phyloP scores from a whole-genome alignment of 2,888 invertebrate genomes.

The Troides helena region DNA sequence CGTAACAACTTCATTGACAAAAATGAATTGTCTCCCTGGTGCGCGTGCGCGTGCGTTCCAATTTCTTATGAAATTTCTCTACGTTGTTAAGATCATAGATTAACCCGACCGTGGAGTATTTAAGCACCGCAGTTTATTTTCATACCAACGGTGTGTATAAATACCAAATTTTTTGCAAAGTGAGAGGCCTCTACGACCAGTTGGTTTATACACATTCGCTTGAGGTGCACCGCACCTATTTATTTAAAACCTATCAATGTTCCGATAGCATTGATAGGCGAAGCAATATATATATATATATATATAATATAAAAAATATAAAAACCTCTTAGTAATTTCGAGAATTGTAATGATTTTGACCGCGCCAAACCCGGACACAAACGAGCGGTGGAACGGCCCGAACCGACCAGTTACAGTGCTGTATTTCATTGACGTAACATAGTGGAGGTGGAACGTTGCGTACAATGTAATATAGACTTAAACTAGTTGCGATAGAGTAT shows the following conservation, averaged over 20 bases:
- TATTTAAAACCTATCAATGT: constrained; percentile 26
- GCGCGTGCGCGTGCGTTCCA: not conserved
- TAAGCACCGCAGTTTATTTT: constrained; percentile 77
- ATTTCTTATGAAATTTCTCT: constrained; percentile 53
- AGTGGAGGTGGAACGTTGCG: constrained; percentile 62
- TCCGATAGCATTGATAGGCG: constrained; percentile 2
- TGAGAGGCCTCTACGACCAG: constrained; percentile 77
- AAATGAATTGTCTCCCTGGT: constrained; percentile 23
- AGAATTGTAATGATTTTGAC: constrained; percentile 50
- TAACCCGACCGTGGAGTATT: constrained; percentile 66
- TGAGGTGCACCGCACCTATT: constrained; percentile 49
- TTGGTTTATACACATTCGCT: constrained; percentile 61
- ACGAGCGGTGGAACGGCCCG: constrained; percentile 64
- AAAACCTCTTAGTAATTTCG: constrained; percentile 46
- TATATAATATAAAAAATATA: constrained; percentile 31
- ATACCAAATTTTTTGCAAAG: constrained; percentile 63
- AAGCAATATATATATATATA: not conserved
- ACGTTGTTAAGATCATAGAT: constrained; percentile 58
- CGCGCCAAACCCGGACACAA: constrained; percentile 74
- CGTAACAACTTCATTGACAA: constrained; percentile 29
- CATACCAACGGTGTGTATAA: constrained; percentile 55
- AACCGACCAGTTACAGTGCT: constrained; percentile 71
- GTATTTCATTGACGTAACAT: constrained; percentile 77
- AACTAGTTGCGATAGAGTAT: constrained; percentile 47
- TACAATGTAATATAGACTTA: constrained; percentile 62